Conservation (phyloP, 2,888 invertebrate genomes). For the Leucania comma region DNA sequence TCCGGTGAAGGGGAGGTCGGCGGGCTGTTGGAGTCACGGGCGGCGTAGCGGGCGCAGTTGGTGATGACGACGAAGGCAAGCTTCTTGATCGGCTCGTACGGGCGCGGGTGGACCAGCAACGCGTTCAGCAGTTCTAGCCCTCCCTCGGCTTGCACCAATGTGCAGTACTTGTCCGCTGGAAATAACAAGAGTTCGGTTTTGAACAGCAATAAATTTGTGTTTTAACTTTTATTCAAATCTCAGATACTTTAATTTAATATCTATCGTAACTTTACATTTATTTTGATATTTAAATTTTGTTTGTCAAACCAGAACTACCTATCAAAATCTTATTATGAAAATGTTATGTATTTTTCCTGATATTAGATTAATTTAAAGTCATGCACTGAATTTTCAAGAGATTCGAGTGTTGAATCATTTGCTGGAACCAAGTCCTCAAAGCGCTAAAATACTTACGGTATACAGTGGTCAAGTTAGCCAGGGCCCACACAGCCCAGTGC, state of each 20-base stretch:
- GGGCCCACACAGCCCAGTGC: slow-evolving; percentile 99
- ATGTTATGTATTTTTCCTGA: too few species aligned
- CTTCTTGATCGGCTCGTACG: slow-evolving; percentile 92
- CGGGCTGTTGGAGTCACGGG: slow-evolving; percentile 56
- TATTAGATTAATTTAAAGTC: not conserved
- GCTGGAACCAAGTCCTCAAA: not conserved
- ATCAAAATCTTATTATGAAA: too few species aligned
- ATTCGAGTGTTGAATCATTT: not conserved
- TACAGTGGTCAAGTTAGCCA: slow-evolving; percentile 98
- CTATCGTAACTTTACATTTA: too few species aligned
- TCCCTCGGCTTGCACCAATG: slow-evolving; percentile 96
- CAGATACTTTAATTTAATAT: not conserved
- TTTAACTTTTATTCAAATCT: not conserved
- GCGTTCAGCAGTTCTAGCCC: slow-evolving; percentile 94
- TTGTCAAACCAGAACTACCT: too few species aligned
- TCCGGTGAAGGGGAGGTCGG: slow-evolving; percentile 64
- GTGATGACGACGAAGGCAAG: slow-evolving; percentile 93
- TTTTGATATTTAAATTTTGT: too few species aligned
- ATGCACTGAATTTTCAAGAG: not conserved
- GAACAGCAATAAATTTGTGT: not conserved
- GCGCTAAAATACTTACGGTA: slow-evolving; percentile 93
- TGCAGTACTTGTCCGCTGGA: slow-evolving; percentile 97
- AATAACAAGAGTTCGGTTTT: slow-evolving; percentile 50
- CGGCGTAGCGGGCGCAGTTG: slow-evolving; percentile 89
- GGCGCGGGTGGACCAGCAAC: slow-evolving; percentile 91